Conservation (phyloP, 2,797 vertebrate genomes). For the Arrhamphus sclerolepis region DNA sequence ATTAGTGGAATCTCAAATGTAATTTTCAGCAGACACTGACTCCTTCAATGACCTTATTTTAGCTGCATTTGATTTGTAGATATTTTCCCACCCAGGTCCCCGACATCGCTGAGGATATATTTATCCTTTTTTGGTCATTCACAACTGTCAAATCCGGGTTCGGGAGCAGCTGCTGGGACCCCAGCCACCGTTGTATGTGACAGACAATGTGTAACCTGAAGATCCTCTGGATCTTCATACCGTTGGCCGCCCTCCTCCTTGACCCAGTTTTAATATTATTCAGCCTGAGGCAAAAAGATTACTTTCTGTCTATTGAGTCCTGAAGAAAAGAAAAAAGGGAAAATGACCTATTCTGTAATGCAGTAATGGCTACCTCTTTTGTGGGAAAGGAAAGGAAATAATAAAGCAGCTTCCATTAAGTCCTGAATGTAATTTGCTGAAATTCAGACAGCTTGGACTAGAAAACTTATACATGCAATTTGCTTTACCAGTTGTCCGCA, state of each 20-base stretch:
- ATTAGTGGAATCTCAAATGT: background rate
- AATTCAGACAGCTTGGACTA: conserved; percentile 8
- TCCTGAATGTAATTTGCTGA: background rate
- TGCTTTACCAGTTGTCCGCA: background rate
- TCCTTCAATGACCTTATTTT: background rate
- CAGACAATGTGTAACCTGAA: conserved; percentile 66
- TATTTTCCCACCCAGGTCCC: background rate
- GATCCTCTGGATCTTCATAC: conserved; percentile 65
- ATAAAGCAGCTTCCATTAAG: conserved; percentile 29
- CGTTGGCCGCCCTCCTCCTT: conserved; percentile 50
- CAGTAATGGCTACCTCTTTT: conserved; percentile 21
- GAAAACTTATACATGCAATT: background rate
- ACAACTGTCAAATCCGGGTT: conserved; percentile 22
- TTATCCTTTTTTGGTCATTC: conserved; percentile 14
- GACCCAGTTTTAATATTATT: conserved; percentile 76
- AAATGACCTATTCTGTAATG: conserved; percentile 42
- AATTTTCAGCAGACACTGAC: background rate
- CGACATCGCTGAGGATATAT: background rate
- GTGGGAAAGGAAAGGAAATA: conserved; percentile 24
- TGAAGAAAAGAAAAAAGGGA: conserved; percentile 32
- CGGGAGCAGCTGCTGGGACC: conserved; percentile 7
- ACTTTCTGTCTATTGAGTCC: conserved; percentile 52
- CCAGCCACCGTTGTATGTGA: conserved; percentile 41
- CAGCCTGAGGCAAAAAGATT: conserved; percentile 61
- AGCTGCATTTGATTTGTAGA: background rate